These are phyloP conservation scores for Pachyuromys duprasi DNA, from an alignment of 2,797 vertebrate species.

Conservation along the genomic window DNA sequence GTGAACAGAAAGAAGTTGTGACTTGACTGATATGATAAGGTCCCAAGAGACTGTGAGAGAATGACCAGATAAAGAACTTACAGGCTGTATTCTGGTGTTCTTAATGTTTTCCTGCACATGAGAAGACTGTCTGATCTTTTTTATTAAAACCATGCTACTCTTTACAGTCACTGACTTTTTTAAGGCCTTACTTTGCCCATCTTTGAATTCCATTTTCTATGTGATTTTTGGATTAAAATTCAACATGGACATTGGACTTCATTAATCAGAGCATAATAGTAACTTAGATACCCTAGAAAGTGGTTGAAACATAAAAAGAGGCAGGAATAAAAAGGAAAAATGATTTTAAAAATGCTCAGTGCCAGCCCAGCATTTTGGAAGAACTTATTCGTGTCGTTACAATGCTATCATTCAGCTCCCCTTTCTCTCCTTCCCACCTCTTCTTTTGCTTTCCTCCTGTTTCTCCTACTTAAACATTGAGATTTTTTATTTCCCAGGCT, in stretches of 20 bases:
- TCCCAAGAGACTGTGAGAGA: not conserved
- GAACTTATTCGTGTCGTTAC: not conserved
- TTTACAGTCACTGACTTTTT: not conserved
- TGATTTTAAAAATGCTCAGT: not conserved
- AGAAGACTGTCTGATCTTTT: not conserved
- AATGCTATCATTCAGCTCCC: fast-evolving
- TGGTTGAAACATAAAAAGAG: not conserved
- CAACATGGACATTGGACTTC: not conserved
- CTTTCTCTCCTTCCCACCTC: not conserved
- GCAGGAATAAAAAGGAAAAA: not conserved
- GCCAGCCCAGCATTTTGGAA: not conserved
- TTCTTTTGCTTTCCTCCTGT: not conserved
- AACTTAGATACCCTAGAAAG: not conserved
- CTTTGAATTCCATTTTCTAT: not conserved
- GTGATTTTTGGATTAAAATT: not conserved
- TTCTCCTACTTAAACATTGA: not conserved
- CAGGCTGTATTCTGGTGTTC: not conserved
- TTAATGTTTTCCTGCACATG: not conserved
- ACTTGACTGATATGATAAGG: fast-evolving
- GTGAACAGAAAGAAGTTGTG: not conserved
- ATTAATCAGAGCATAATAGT: not conserved
- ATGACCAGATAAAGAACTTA: not conserved
- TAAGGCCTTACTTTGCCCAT: not conserved
- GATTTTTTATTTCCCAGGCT: slow-evolving; percentile 19
- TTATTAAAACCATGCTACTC: not conserved